These are phyloP conservation scores for Diadema setosum DNA, from an alignment of 35 echinoderm and acorn worm genomes.

Conservation along the genomic window DNA sequence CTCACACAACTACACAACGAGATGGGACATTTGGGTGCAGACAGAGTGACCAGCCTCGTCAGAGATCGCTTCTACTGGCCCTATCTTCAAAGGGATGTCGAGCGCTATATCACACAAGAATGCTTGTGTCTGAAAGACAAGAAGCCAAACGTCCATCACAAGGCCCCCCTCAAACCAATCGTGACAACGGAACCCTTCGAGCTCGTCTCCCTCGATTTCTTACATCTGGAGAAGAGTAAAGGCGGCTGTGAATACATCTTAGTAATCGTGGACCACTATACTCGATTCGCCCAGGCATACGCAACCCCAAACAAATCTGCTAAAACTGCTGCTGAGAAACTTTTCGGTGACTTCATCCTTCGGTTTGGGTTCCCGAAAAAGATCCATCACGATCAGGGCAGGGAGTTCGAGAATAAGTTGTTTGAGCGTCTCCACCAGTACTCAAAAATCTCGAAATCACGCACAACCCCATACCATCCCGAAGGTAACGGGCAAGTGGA, in stretches of 20 bases:
- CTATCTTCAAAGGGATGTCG: constrained; percentile 34
- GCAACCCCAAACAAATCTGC: constrained; percentile 31
- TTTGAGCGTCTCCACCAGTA: constrained; percentile 1
- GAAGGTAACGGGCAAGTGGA: constrained; percentile 32
- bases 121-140: constrained; percentile 44
- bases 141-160: background rate
- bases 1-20: constrained; percentile 47
- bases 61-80: constrained; percentile 62
- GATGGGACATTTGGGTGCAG: constrained; percentile 51
- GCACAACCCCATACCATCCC: constrained; percentile 78
- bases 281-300: constrained; percentile 65
- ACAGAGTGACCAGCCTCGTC: constrained; percentile 24
- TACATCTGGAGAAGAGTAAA: constrained; percentile 38
- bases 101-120: constrained; percentile 39
- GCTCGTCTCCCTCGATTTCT: constrained; percentile 41
- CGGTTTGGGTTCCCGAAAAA: constrained; percentile 28
- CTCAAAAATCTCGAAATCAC: constrained; percentile 20
- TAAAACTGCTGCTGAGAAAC: background rate
- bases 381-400: constrained; percentile 41
- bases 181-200: constrained; percentile 17
- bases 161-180: background rate
- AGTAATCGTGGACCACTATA: constrained; percentile 36
- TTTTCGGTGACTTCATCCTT: constrained; percentile 28
- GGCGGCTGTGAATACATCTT: constrained; percentile 47
- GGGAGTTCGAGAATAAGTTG: constrained; percentile 37